Conservation (phyloP, 2,888 invertebrate genomes). For the Drosophila anceps region DNA sequence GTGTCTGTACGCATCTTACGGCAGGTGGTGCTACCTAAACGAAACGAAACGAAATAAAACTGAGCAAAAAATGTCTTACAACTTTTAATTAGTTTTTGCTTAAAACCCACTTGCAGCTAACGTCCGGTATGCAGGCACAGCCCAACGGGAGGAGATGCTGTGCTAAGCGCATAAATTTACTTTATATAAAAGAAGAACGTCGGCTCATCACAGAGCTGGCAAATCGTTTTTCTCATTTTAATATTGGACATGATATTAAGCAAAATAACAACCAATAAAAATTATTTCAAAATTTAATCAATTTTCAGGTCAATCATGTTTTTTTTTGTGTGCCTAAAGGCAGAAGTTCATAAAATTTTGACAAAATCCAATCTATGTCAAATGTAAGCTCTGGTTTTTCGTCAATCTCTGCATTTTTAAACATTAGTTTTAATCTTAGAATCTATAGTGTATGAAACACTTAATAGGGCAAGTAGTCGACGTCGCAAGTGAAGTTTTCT, state of each 20-base stretch:
- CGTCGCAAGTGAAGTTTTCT: background rate
- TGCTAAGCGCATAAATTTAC: constrained; percentile 35
- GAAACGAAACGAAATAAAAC: constrained; percentile 30
- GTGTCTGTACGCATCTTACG: constrained; percentile 32
- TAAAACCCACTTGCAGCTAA: constrained; percentile 71
- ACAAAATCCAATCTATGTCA: background rate
- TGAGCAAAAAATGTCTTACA: constrained; percentile 83
- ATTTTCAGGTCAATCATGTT: background rate
- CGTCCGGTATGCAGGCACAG: constrained; percentile 15
- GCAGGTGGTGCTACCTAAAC: constrained; percentile 57
- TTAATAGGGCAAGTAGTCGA: background rate
- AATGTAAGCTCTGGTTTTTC: background rate
- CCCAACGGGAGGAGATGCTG: background rate
- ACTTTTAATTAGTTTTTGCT: constrained; percentile 86
- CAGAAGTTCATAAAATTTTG: background rate
- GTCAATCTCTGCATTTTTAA: background rate
- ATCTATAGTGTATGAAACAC: background rate
- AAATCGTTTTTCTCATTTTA: background rate
- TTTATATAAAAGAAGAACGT: constrained; percentile 12
- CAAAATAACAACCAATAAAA: background rate
- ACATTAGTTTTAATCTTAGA: background rate
- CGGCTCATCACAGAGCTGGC: background rate
- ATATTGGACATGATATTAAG: background rate
- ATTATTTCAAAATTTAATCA: background rate
- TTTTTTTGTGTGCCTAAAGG: no score